Evolutionary conservation across 2,113 vertebrate species (phyloP).

Genomic region (Nesospiza acunhae): DNA sequence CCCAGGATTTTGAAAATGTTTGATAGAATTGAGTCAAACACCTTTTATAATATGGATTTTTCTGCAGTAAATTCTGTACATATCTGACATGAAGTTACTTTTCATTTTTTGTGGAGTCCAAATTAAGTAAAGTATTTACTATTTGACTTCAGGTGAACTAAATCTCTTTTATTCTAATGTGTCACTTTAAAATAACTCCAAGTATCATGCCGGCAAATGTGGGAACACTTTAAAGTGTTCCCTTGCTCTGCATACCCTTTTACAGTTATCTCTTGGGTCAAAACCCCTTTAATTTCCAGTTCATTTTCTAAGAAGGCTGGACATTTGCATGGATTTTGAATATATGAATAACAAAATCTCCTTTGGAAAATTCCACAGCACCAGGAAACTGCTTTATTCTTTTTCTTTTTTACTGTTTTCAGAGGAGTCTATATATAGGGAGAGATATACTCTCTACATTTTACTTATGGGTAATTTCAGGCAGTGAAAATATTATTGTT

Average conservation of each 20-base stretch:
- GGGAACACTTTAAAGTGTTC: not conserved
- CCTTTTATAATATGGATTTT: not conserved
- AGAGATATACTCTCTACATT: not conserved
- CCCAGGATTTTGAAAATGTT: not conserved
- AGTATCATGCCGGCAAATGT: not conserved
- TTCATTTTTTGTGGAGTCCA: not conserved
- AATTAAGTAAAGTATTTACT: not conserved
- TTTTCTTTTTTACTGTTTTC: not conserved
- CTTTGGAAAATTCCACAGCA: not conserved
- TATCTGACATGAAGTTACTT: not conserved
- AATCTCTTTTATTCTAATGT: not conserved
- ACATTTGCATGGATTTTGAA: not conserved
- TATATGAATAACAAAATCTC: not conserved
- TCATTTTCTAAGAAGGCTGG: not conserved
- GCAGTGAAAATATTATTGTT: not conserved
- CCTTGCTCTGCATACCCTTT: not conserved
- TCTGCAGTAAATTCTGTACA: not conserved
- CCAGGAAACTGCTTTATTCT: not conserved
- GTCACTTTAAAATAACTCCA: not conserved
- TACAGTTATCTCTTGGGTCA: not conserved
- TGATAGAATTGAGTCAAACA: not conserved
- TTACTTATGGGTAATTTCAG: not conserved
- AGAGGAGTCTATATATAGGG: rapidly evolving
- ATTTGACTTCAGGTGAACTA: not conserved
- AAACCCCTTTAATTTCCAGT: not conserved